These are phyloP conservation scores for Halcyon leucocephala DNA, from an alignment of 2,797 vertebrate species.

Conservation along the genomic window DNA sequence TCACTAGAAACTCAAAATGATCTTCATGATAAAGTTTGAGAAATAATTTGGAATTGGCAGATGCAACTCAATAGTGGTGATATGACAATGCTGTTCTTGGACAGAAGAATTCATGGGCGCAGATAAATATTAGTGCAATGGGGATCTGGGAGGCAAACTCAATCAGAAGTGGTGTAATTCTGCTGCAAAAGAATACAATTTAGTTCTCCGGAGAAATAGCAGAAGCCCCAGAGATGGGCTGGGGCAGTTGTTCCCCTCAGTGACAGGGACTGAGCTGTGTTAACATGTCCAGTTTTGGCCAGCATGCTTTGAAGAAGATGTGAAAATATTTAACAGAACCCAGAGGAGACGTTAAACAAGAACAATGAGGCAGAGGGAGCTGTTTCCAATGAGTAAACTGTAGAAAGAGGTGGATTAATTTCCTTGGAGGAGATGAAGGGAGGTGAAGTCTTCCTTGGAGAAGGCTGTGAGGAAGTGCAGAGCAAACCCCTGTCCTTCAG, in stretches of 20 bases:
- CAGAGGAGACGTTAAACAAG: not conserved
- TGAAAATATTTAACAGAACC: not conserved
- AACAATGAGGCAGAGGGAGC: not conserved
- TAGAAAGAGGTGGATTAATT: not conserved
- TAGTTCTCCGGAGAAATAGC: not conserved
- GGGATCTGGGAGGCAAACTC: not conserved
- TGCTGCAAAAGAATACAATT: not conserved
- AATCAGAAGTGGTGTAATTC: not conserved
- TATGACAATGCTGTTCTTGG: not conserved
- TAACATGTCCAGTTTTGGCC: not conserved
- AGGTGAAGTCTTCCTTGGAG: not conserved
- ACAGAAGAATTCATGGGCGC: not conserved
- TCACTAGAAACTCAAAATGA: not conserved
- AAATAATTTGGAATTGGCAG: not conserved
- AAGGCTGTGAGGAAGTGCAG: not conserved
- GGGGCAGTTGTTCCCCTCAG: not conserved
- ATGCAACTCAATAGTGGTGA: not conserved
- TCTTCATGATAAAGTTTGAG: not conserved
- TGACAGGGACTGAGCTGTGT: not conserved
- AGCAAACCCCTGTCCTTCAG: not conserved
- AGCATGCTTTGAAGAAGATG: not conserved
- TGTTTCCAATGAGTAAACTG: not conserved
- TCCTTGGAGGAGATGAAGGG: not conserved
- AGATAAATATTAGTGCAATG: not conserved
- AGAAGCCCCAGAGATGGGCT: not conserved